Evolutionary conservation across 2,888 invertebrate species (phyloP).

Genomic region (Priocnemis perturbator): DNA sequence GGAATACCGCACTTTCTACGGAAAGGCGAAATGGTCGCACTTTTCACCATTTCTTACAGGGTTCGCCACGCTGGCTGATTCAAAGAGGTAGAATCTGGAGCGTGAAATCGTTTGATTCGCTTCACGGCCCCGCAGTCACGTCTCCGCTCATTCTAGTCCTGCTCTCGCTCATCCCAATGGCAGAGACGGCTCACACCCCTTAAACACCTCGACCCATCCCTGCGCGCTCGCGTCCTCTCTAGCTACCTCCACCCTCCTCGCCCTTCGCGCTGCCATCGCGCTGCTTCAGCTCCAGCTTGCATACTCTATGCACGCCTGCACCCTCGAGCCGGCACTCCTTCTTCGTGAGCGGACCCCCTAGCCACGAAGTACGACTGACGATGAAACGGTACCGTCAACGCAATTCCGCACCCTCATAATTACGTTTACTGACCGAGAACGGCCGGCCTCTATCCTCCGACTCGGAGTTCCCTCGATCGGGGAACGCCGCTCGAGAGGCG

Average conservation of each 20-base stretch:
- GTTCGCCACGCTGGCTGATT: constrained; percentile 44
- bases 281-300: constrained; percentile 6
- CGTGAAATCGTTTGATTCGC: constrained; percentile 73
- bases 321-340: neutral
- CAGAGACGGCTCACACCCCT: constrained; percentile 33
- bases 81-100: constrained; percentile 67
- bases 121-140: constrained; percentile 65
- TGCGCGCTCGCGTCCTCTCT: constrained; percentile 12
- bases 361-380: neutral
- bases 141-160: constrained; percentile 55
- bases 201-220: constrained; percentile 22
- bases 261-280: neutral
- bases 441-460: neutral
- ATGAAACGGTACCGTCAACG: neutral
- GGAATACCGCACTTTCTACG: constrained; percentile 9
- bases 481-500: neutral
- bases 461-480: neutral
- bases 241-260: constrained; percentile 10
- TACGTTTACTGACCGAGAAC: constrained; percentile 5
- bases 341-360: neutral
- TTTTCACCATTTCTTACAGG: constrained; percentile 36
- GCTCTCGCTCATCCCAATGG: constrained; percentile 33
- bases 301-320: neutral
- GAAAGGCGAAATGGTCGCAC: constrained; percentile 35
- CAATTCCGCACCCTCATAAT: constrained; percentile 6